Evolutionary conservation across 2,888 invertebrate species (phyloP).

Genomic region (Pelosia muscerda): DNA sequence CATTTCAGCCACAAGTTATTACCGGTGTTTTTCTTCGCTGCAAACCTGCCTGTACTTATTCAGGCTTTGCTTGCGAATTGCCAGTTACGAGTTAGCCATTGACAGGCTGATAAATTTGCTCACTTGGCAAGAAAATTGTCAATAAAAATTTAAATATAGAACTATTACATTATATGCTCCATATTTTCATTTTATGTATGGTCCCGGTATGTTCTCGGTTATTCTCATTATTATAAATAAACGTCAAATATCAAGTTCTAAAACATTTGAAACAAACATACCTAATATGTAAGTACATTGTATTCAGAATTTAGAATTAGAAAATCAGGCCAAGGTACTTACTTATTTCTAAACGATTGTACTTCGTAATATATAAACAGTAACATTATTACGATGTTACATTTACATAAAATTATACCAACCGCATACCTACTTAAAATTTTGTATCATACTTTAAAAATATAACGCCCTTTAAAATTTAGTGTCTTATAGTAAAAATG

Average conservation of each 20-base stretch:
- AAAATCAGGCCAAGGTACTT: conserved; percentile 11
- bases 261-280: not conserved
- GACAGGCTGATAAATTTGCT: not conserved
- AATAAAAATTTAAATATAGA: too few relatives aligned
- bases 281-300: not conserved
- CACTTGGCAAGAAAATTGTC: too few relatives aligned
- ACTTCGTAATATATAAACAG: conserved; percentile 15
- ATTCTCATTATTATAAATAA: not conserved
- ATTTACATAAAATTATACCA: conserved; percentile 31
- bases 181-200: not conserved
- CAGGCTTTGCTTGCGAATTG: not conserved
- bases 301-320: conserved; percentile 3
- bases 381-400: conserved; percentile 9
- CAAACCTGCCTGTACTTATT: not conserved
- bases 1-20: not conserved
- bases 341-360: conserved; percentile 11
- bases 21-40: not conserved
- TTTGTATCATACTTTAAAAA: conserved; percentile 24
- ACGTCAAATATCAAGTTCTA: not conserved
- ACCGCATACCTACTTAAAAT: conserved; percentile 1
- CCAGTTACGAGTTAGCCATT: not conserved
- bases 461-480: conserved; percentile 21
- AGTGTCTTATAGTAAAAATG: conserved; percentile 20
- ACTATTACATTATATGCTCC: not conserved
- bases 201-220: not conserved